Conservation (phyloP, 2,797 vertebrate species). For the Bradypodion ventrale region DNA sequence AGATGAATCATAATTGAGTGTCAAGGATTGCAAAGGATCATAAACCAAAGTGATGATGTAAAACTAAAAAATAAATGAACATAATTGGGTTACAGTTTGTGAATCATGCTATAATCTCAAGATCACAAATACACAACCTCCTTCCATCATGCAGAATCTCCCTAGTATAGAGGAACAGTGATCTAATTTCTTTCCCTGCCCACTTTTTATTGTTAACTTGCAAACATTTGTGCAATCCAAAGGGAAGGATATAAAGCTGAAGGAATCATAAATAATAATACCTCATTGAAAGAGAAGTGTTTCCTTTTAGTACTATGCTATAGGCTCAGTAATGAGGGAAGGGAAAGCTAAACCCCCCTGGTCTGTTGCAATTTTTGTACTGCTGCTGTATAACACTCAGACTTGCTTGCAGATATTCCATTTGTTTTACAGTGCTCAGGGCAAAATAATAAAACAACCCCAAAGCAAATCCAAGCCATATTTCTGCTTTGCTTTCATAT, state of each 20-base stretch:
- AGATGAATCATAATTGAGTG: not conserved
- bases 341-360: conserved; percentile 31
- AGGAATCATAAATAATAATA: conserved; percentile 46
- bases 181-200: not conserved
- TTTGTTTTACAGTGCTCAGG: conserved; percentile 48
- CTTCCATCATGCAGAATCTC: not conserved
- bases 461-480: conserved; percentile 56
- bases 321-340: conserved; percentile 43
- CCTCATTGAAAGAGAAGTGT: conserved; percentile 45
- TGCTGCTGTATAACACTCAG: conserved; percentile 43
- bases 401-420: conserved; percentile 49
- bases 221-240: conserved; percentile 29
- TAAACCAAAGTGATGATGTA: not conserved
- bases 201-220: conserved; percentile 13
- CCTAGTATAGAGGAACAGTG: not conserved
- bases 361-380: conserved; percentile 48
- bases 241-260: conserved; percentile 27
- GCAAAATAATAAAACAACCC: conserved; percentile 53
- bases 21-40: not conserved
- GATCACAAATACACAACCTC: not conserved
- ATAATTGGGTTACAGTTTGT: not conserved
- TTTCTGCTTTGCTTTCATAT: conserved; percentile 60
- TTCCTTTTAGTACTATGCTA: conserved; percentile 40
- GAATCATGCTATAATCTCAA: not conserved
- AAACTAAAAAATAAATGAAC: not conserved